phyloP scores from a whole-genome alignment of 2,113 vertebrate species.

The Speoplatyrhinus poulsoni region DNA sequence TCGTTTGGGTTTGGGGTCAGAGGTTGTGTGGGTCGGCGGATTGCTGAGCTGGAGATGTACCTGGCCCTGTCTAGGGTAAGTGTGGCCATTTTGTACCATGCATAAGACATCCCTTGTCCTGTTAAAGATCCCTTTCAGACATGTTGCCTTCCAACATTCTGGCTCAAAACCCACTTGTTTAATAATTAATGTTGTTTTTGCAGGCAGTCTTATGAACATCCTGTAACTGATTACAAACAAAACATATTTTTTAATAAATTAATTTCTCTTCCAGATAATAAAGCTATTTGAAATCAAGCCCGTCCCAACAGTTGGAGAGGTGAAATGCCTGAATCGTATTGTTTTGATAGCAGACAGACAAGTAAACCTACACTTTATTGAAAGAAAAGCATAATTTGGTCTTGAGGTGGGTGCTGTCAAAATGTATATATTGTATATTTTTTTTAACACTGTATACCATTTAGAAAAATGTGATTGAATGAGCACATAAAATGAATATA shows the following conservation, averaged over 20 bases:
- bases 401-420: not conserved
- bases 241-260: not conserved
- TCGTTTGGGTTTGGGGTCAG: slow-evolving; percentile 80
- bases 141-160: not conserved
- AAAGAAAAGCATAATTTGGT: slow-evolving; percentile 46
- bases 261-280: slow-evolving; percentile 60
- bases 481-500: not conserved
- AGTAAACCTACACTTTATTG: slow-evolving; percentile 70
- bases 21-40: slow-evolving; percentile 75
- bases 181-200: no score
- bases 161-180: no score
- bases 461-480: not conserved
- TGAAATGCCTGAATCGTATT: slow-evolving; percentile 63
- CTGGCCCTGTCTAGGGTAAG: slow-evolving; percentile 71
- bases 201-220: not conserved
- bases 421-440: not conserved
- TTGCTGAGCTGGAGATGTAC: slow-evolving; percentile 82
- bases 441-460: not conserved
- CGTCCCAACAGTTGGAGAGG: slow-evolving; percentile 57
- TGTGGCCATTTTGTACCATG: not conserved
- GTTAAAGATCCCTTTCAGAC: not conserved
- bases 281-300: slow-evolving; percentile 72
- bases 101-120: not conserved
- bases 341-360: slow-evolving; percentile 70
- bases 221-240: not conserved